Evolutionary conservation across 2,888 invertebrate species (phyloP).

Genomic region (Chydorus sphaericus): DNA sequence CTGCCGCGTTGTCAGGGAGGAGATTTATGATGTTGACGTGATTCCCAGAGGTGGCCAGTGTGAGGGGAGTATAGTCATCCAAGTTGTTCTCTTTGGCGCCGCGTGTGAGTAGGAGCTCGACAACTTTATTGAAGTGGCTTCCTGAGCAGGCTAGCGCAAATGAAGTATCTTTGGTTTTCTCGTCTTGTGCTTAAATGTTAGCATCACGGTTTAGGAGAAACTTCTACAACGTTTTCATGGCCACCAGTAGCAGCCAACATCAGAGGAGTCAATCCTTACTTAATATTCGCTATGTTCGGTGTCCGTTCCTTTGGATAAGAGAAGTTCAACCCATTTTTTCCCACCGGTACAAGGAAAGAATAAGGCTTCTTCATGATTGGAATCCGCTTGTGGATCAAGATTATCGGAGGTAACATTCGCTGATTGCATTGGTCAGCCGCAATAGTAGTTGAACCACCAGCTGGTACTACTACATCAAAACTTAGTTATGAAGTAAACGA

Average conservation of each 20-base stretch:
- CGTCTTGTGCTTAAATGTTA: constrained; percentile 97
- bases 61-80: constrained; percentile 97
- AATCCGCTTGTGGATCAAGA: constrained; percentile 94
- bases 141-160: constrained; percentile 93
- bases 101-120: constrained; percentile 71
- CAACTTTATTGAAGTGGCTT: constrained; percentile 89
- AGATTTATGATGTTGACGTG: constrained; percentile 96
- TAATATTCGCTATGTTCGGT: constrained; percentile 94
- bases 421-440: constrained; percentile 16
- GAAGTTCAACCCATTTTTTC: constrained; percentile 86
- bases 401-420: constrained; percentile 36
- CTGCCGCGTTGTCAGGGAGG: constrained; percentile 82
- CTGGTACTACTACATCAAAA: constrained; percentile 19
- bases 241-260: constrained; percentile 96
- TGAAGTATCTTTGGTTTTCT: constrained; percentile 98
- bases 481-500: too few species aligned
- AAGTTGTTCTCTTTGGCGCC: constrained; percentile 96
- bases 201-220: constrained; percentile 82
- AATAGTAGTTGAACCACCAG: constrained; percentile 19
- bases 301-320: constrained; percentile 80
- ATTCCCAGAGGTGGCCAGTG: constrained; percentile 93
- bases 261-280: constrained; percentile 95
- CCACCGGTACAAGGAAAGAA: constrained; percentile 96
- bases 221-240: constrained; percentile 79
- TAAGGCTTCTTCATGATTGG: constrained; percentile 95